These are phyloP conservation scores for Chlorodrepanis virens DNA, from an alignment of 2,113 vertebrate genomes.

Conservation along the genomic window DNA sequence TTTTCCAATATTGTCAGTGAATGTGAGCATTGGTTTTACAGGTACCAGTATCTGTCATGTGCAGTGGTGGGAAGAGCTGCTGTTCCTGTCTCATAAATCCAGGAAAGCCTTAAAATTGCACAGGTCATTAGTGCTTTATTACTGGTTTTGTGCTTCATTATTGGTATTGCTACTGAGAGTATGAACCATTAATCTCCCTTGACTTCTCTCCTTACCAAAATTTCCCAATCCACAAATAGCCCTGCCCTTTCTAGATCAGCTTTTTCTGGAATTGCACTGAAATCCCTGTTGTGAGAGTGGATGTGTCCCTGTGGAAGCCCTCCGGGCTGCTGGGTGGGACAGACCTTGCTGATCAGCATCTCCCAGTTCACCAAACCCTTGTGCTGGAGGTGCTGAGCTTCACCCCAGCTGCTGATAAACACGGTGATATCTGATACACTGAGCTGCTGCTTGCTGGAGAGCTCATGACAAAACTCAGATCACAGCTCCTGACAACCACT, in stretches of 20 bases:
- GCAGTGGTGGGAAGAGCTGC: not conserved
- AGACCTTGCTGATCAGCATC: not conserved
- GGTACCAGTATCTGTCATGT: rapidly evolving
- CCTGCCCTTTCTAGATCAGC: not conserved
- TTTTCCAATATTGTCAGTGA: not conserved
- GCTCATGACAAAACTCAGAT: not conserved
- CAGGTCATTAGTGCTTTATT: not conserved
- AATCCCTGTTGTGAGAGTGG: not conserved
- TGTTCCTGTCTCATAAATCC: not conserved
- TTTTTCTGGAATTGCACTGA: not conserved
- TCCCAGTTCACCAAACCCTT: not conserved
- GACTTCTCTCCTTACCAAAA: not conserved
- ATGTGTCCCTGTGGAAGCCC: not conserved
- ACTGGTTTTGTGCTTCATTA: not conserved
- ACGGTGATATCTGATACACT: rapidly evolving
- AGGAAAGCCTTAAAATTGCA: not conserved
- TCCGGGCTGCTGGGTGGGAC: not conserved
- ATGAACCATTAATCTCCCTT: not conserved
- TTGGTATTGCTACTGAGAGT: not conserved
- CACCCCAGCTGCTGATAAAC: no score
- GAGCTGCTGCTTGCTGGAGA: not conserved
- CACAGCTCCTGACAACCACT: not conserved
- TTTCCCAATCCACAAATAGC: not conserved
- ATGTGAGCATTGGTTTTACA: not conserved
- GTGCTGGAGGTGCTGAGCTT: rapidly evolving